These are phyloP conservation scores for Mercenaria mercenaria DNA, from an alignment of 1,140 invertebrate species.

Conservation along the genomic window DNA sequence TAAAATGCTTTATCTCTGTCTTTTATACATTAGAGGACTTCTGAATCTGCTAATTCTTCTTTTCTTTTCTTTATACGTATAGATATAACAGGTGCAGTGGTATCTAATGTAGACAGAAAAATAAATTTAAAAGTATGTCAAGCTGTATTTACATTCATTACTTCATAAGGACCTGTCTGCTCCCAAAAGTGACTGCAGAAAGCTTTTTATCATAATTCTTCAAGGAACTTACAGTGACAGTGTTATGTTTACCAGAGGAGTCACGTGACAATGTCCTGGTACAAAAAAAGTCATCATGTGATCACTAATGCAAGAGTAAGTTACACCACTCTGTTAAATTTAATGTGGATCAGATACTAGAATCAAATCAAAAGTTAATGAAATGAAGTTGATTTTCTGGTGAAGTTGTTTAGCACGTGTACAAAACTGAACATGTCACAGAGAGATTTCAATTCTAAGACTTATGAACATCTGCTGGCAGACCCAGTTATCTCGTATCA, in stretches of 20 bases:
- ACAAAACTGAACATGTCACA: background rate
- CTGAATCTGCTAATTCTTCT: background rate
- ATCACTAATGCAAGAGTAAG: background rate
- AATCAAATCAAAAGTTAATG: background rate
- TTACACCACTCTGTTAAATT: background rate
- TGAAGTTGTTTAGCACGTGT: background rate
- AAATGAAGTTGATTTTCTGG: background rate
- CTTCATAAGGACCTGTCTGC: background rate
- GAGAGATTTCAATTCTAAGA: background rate
- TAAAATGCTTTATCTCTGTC: too few species aligned
- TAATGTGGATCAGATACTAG: background rate
- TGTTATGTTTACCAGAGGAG: background rate
- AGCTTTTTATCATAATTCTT: too few species aligned
- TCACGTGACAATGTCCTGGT: background rate
- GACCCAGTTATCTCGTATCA: too few species aligned
- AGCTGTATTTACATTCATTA: background rate
- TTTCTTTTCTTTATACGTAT: background rate
- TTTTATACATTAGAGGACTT: slow-evolving; percentile 2
- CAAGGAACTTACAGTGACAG: background rate
- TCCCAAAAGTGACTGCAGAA: too few species aligned
- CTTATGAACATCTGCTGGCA: background rate
- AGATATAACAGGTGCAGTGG: background rate
- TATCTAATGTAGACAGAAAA: background rate
- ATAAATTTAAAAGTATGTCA: background rate
- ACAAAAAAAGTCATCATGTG: background rate